Percentiles rank a stretch among this genome's conserved stretches.
These are phyloP conservation scores for Chionoecetes opilio DNA, from an alignment of 1,140 invertebrate genomes.

Conservation along the genomic window DNA sequence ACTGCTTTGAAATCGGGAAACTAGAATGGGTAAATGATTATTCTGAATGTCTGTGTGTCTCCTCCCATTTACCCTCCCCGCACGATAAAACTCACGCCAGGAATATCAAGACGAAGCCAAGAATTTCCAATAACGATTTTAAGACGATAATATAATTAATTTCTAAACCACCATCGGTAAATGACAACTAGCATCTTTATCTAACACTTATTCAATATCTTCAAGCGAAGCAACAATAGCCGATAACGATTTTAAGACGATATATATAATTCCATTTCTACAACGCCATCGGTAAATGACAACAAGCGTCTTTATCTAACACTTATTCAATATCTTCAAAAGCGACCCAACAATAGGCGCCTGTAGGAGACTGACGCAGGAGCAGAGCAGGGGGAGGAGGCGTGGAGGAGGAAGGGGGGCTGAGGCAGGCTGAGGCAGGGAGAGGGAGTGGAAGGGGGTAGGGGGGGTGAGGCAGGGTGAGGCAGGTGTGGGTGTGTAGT, in stretches of 20 bases:
- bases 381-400: neutral
- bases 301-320: too few species aligned
- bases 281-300: too few species aligned
- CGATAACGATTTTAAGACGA: too few species aligned
- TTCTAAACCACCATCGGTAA: too few species aligned
- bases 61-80: constrained; percentile 5
- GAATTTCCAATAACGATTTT: too few species aligned
- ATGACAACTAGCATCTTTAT: too few species aligned
- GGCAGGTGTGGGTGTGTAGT: neutral
- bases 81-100: too few species aligned
- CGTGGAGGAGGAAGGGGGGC: neutral
- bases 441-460: neutral
- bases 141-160: too few species aligned
- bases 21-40: constrained; percentile 5
- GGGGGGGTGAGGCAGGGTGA: neutral
- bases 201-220: too few species aligned
- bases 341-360: neutral
- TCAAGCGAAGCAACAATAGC: neutral
- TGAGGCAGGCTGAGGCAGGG: neutral
- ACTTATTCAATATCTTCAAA: too few species aligned
- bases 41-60: neutral
- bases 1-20: neutral
- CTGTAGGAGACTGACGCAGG: neutral
- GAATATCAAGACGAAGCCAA: too few species aligned
- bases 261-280: too few species aligned